Evolutionary conservation across 1,140 invertebrate genomes (phyloP).

Genomic region (Eubasilissa regina): DNA sequence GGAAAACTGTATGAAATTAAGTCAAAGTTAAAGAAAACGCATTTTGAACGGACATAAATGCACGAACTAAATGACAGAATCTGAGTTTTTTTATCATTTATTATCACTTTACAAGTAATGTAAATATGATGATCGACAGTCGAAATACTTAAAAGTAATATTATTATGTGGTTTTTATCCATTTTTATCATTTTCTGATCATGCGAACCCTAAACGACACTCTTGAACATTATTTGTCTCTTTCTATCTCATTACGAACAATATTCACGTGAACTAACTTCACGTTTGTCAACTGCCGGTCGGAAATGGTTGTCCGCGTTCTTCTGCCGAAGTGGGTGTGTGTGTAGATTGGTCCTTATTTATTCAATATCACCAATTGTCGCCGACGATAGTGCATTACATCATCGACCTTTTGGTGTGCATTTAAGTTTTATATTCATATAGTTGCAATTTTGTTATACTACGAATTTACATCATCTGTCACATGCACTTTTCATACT

Average conservation of each 20-base stretch:
- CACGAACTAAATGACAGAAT: too few relatives aligned
- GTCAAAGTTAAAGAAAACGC: too few relatives aligned
- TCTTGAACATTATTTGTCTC: not conserved
- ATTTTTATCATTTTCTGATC: too few relatives aligned
- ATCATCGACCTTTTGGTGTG: constrained; percentile 49
- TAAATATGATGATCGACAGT: too few relatives aligned
- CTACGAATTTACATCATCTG: constrained; percentile 1
- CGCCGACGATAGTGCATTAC: constrained; percentile 36
- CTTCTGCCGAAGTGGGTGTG: constrained; percentile 38
- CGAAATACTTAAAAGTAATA: too few relatives aligned
- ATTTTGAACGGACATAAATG: too few relatives aligned
- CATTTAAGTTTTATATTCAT: constrained; percentile 15
- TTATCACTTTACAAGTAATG: too few relatives aligned
- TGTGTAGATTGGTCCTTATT: constrained; percentile 49
- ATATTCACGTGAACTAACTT: constrained; percentile 23
- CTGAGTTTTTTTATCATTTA: too few relatives aligned
- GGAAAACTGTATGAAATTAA: too few relatives aligned
- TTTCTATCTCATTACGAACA: not conserved
- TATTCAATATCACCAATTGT: constrained; percentile 42
- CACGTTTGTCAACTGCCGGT: constrained; percentile 47
- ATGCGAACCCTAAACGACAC: not conserved
- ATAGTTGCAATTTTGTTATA: not conserved
- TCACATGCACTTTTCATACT: constrained; percentile 1
- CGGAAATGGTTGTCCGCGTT: constrained; percentile 18
- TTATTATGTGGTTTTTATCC: too few relatives aligned